Percentiles rank a stretch among this genome's conserved stretches.
These are phyloP conservation scores for Sylvia borin DNA, from an alignment of 2,797 vertebrate species.

Conservation along the genomic window DNA sequence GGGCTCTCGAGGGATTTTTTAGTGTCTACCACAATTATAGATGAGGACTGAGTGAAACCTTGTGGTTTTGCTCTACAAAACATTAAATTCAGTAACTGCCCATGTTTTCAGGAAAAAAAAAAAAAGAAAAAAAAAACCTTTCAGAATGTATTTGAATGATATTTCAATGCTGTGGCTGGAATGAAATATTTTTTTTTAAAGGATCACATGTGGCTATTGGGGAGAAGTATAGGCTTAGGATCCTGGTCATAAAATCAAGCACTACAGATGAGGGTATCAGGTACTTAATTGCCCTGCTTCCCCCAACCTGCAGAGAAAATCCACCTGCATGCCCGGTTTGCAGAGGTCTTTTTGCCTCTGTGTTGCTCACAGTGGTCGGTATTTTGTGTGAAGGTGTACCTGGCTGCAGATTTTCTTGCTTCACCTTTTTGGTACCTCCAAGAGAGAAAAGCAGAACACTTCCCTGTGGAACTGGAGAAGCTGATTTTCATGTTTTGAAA, in stretches of 20 bases:
- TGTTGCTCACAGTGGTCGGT: not conserved
- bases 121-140: not conserved
- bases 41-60: conserved; percentile 36
- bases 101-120: not conserved
- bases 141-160: not conserved
- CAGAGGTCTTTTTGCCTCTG: not conserved
- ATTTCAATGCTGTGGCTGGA: not conserved
- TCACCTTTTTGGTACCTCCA: not conserved
- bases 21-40: conserved; percentile 38
- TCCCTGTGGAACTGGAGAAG: not conserved
- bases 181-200: not conserved
- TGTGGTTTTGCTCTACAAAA: conserved; percentile 45
- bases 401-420: not conserved
- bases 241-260: not conserved
- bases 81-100: not conserved
- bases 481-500: not conserved
- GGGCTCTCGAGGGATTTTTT: conserved; percentile 21
- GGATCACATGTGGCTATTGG: not conserved
- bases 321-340: not conserved
- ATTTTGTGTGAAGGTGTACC: not conserved
- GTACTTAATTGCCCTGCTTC: not conserved
- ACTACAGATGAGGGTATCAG: not conserved
- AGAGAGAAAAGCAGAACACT: not conserved
- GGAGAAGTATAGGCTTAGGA: not conserved
- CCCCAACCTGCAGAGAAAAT: not conserved